A percentile compares a stretch with the other conserved stretches of the same genome.
phyloP scores from a whole-genome alignment of 30 jellyfish, hydroid and myxozoan genomes.

The Turritopsis dohrnii region DNA sequence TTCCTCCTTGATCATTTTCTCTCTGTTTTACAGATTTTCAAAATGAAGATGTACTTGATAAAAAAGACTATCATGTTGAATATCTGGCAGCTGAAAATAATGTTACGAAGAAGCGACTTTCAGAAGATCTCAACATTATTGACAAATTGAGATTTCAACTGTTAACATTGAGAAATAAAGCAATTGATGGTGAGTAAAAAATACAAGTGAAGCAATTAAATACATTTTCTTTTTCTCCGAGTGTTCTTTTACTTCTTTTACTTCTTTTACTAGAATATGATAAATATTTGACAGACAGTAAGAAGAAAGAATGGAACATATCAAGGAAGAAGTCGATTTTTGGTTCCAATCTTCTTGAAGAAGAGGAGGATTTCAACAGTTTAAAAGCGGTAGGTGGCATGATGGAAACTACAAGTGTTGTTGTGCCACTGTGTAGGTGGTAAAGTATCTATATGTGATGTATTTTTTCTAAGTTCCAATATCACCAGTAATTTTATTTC shows the following conservation, averaged over 20 bases:
- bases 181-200: not conserved
- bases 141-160: not conserved
- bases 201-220: no score
- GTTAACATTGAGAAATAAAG: conserved; percentile 1
- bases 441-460: not conserved
- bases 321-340: not conserved
- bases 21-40: not conserved
- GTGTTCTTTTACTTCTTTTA: no score
- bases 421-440: no score
- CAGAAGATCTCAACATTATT: not conserved
- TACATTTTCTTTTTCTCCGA: not conserved
- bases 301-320: not conserved
- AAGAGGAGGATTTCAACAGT: not conserved
- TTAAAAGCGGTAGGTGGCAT: not conserved
- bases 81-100: not conserved
- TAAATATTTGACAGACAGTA: not conserved
- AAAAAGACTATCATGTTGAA: not conserved
- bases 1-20: no score
- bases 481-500: not conserved
- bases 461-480: no score
- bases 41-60: not conserved
- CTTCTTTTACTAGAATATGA: not conserved
- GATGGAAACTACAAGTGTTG: no score
- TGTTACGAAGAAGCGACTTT: not conserved
- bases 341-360: not conserved